Percentiles rank a stretch among this genome's conserved stretches.
These are phyloP conservation scores for Azemiops feae DNA, from an alignment of 2,113 vertebrate genomes.

Conservation along the genomic window DNA sequence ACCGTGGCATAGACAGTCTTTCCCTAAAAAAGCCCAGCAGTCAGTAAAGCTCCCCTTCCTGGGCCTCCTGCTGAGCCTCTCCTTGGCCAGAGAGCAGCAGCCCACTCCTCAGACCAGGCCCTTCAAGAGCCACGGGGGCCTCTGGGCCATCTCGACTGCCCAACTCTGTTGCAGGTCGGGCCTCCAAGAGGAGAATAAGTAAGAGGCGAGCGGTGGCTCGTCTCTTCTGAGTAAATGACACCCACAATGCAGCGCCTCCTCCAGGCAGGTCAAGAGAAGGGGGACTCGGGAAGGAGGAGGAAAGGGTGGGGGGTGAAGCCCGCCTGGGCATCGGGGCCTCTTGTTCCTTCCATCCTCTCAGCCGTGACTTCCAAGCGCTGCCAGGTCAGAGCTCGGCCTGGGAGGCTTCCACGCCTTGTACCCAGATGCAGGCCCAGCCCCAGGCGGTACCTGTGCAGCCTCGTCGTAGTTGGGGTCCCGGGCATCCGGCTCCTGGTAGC, in stretches of 20 bases:
- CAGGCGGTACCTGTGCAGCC: conserved; percentile 72
- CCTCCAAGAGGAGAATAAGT: background rate
- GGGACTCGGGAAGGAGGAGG: background rate
- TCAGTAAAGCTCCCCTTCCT: background rate
- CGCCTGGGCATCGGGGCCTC: background rate
- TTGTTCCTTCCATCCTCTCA: no score
- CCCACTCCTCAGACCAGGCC: background rate
- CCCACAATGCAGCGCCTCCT: background rate
- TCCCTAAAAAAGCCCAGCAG: conserved; percentile 64
- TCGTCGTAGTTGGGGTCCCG: conserved; percentile 87
- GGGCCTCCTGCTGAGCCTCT: background rate
- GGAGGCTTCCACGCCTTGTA: background rate
- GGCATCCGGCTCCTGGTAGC: conserved; percentile 79
- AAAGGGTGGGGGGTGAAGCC: background rate
- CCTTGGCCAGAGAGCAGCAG: background rate
- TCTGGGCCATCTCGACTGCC: background rate
- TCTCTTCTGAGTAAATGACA: background rate
- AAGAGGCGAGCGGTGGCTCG: fast-evolving
- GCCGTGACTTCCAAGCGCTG: background rate
- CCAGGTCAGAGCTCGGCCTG: background rate
- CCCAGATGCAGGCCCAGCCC: no score
- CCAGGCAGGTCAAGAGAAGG: background rate
- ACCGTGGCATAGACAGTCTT: conserved; percentile 83
- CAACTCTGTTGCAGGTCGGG: background rate
- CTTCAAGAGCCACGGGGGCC: no score